Conservation (phyloP, 2,888 invertebrate species). For the Steromphala cineraria region DNA sequence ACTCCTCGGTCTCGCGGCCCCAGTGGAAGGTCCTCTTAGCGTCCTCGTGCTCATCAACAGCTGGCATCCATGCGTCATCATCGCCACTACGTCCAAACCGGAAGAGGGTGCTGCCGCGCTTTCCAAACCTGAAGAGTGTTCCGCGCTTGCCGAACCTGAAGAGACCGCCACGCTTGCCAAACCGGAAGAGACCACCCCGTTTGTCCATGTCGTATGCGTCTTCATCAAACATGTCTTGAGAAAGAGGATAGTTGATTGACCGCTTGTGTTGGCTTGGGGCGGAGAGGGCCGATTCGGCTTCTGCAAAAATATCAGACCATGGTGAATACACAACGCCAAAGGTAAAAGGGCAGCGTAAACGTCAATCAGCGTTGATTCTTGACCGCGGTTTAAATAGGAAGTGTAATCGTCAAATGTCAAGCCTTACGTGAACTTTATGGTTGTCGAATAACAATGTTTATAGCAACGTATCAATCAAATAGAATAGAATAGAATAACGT, state of each 20-base stretch:
- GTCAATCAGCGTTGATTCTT: no score
- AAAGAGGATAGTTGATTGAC: neutral
- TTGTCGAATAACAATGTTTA: no score
- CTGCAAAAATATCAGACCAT: neutral
- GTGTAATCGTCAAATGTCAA: no score
- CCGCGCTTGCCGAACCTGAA: constrained; percentile 25
- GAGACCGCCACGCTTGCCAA: constrained; percentile 18
- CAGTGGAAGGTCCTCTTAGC: constrained; percentile 15
- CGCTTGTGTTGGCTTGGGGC: neutral
- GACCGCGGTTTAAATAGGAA: no score
- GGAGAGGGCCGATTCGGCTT: neutral
- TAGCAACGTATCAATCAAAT: no score
- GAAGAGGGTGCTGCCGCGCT: constrained; percentile 21
- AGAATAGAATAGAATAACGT: no score
- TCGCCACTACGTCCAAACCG: constrained; percentile 17
- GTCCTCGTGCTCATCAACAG: neutral
- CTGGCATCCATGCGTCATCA: neutral
- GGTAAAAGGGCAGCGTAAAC: no score
- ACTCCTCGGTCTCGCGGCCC: constrained; percentile 18
- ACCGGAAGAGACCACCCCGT: constrained; percentile 19
- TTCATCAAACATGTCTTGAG: neutral
- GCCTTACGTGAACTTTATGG: no score
- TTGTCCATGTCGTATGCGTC: constrained; percentile 17
- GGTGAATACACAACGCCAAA: no score
- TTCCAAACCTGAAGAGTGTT: constrained; percentile 24